Evolutionary conservation across 2,113 vertebrate genomes (phyloP), one percentile per base, ranked within the genome.

Genomic region (Acrocephalus arundinaceus): DNA sequence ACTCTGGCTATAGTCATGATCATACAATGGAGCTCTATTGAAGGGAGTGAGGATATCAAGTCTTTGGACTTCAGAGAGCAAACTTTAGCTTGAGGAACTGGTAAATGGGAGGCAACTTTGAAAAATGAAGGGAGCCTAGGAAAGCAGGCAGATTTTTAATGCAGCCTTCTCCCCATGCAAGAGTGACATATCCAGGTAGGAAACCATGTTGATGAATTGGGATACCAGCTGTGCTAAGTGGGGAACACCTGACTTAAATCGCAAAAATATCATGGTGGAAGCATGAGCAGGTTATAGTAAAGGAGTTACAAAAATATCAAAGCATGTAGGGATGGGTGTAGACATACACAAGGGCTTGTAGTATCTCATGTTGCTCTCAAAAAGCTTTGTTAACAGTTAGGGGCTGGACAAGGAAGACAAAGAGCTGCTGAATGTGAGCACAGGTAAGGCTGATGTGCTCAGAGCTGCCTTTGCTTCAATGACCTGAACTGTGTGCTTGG

Each of bases 401-500:
- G 82, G 30, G 30, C 61, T 75, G 82, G 54, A 48, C 6, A 63
- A 45, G 45, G 41, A 89, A 21, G 4, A 5, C 1, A 0, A 2
- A 43, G 28, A 51, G 27, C 45, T 63, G 9, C 41, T 72, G 52
- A 37, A 49, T n/a, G 12, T 30, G 30, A 74, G 46, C 31, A 62
- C 8, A 13, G 12, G 7, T 41, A 66, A 51, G 51, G 55, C 13
- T 1, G 3, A 28, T n/a, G 30, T 27, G 22, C 15, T 49, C 5
- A 10, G 59, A 83, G 23, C 14, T 77, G 43, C 39, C 24, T 89
- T 67, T 93, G 11, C 45, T 33, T 78, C 48, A 24, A 0, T 49
- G 43, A 71, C 30, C 39, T 51, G 61, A 48, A 13, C 27, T 0
- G 0, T 46, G 43, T 1, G 3, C 57, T 55, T 55, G 28, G 55